Base-by-base conservation (phyloP, 2,888 invertebrate genomes). In the Hermaeophaga mercurialis region DNA sequence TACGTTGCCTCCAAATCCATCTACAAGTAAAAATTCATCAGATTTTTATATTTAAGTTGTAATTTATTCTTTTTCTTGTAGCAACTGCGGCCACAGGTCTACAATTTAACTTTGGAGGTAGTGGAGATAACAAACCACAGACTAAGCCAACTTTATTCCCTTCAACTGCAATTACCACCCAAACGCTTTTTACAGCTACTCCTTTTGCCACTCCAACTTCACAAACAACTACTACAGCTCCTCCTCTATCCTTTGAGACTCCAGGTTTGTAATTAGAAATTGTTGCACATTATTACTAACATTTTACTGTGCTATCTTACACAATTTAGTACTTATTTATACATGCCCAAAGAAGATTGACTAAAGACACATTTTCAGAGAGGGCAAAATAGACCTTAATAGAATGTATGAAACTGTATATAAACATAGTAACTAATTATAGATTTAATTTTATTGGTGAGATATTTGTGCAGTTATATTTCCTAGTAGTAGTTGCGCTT, bases 1-100 rank as follows among this genome's bases (percentile, higher is more conserved):
- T 44, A 79, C 75, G 52, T 75, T 76, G 39, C 72, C 76, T 1
- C 64, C 75, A 1, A 64, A 73, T 3, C 76, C 79, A 36, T 70
- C 65, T 5, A 57, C 65, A 38, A 54, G 58, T 58, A 39, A 49
- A 38, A 33, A n/a, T 50, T 50, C 22, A 5, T 22, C 22, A 22
- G 22, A n/a, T 39, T 28, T 28, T 26, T 3, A 34, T 15, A 9
- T 22, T 14, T 46, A 28, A 1, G 26, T 19, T 38, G 19, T 11
- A 22, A 41, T 31, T 28, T 7, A 15, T 43, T 28, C 50, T 48
- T 39, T 58, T 47, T n/a, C 48, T 61, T 50, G 9, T 61, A 45
- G 44, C 63, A 12, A 54, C 64, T 45, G 8, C 58, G 12, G 31
- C 46, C 7, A 15, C 54, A 28, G 63, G 64, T 26, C 64, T 65